Percentiles rank a stretch among this genome's conserved stretches.
These are phyloP conservation scores for Eupithecia vulgata DNA, from an alignment of 2,888 invertebrate genomes.

Conservation along the genomic window DNA sequence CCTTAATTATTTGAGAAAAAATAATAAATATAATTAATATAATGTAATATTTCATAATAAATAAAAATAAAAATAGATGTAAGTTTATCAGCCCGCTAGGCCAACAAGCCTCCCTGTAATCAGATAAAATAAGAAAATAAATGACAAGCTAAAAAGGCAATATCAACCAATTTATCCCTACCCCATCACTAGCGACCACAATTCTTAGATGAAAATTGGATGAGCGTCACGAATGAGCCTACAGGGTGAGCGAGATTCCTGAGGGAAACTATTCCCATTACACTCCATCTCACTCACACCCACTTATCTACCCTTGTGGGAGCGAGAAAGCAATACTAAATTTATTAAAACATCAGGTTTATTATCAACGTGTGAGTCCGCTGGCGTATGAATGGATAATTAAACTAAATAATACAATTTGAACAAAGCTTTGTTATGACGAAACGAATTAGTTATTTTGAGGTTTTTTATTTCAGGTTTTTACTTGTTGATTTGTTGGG, in stretches of 20 bases:
- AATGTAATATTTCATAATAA: no score
- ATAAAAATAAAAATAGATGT: no score
- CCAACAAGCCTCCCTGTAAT: no score
- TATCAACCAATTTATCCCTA: constrained; percentile 3
- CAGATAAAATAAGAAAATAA: background rate
- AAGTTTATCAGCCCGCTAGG: no score
- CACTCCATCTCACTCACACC: constrained; percentile 41
- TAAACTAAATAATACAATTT: constrained; percentile 70
- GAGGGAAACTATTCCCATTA: constrained; percentile 53
- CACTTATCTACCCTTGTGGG: constrained; percentile 19
- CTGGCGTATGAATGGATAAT: constrained; percentile 67
- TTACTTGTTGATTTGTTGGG: constrained; percentile 23
- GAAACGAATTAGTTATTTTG: constrained; percentile 49
- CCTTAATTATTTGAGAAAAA: no score
- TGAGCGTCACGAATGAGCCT: constrained; percentile 70
- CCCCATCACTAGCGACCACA: constrained; percentile 52
- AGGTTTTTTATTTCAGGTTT: constrained; percentile 46
- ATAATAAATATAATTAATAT: no score
- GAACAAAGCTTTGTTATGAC: constrained; percentile 61
- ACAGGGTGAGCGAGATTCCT: constrained; percentile 51
- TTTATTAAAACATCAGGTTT: constrained; percentile 73
- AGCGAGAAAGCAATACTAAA: constrained; percentile 58
- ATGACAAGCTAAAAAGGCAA: background rate
- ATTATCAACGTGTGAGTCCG: constrained; percentile 78
- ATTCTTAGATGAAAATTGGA: constrained; percentile 67